phyloP scores from a whole-genome alignment of 2,113 vertebrate species.

The Syrmaticus mikado region DNA sequence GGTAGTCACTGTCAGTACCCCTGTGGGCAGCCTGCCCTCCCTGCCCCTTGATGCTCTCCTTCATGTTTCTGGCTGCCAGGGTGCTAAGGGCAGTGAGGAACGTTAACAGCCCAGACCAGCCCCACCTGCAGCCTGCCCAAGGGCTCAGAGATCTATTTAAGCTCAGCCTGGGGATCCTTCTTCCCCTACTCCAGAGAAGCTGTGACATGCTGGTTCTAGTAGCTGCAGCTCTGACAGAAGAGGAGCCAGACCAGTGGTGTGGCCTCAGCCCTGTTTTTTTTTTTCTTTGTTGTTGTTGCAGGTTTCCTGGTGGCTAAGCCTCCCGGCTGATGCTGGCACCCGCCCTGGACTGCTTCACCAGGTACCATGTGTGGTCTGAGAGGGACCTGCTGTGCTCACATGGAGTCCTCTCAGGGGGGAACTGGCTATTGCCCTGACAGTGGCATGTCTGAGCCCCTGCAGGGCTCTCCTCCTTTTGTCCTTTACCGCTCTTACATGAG shows the following conservation, averaged over 20 bases:
- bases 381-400: background rate
- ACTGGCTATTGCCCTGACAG: background rate
- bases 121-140: background rate
- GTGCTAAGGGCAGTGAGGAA: rapidly evolving
- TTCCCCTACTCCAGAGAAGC: rapidly evolving
- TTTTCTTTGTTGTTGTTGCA: background rate
- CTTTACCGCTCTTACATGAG: background rate
- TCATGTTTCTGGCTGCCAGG: background rate
- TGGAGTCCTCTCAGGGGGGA: background rate
- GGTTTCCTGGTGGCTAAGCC: background rate
- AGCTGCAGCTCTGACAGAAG: rapidly evolving
- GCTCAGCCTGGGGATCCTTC: rapidly evolving
- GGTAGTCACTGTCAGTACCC: rapidly evolving
- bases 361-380: background rate
- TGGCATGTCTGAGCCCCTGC: background rate
- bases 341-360: background rate
- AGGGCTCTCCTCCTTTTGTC: rapidly evolving
- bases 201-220: background rate
- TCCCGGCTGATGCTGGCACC: background rate
- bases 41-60: rapidly evolving
- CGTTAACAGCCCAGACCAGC: background rate
- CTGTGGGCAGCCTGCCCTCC: rapidly evolving
- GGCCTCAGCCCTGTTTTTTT: background rate
- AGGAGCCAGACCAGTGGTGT: background rate
- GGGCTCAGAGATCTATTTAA: background rate